Base-by-base conservation (phyloP, 1,140 invertebrate genomes). In the Archegozetes longisetosus region DNA sequence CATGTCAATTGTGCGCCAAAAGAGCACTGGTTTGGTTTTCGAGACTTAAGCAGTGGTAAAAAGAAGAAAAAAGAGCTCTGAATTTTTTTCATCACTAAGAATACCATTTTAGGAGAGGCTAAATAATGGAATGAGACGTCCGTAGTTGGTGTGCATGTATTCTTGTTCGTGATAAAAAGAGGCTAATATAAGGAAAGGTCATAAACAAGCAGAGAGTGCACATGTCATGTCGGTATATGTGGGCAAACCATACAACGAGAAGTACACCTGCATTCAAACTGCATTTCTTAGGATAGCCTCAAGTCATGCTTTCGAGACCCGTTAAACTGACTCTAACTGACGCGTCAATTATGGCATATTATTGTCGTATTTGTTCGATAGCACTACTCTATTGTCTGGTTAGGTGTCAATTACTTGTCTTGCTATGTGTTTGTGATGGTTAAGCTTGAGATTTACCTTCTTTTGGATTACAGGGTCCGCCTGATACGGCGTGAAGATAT, bases 401-500 rank as follows among this genome's bases (percentile, higher is more conserved):
- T n/a, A n/a, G n/a, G n/a, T n/a, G n/a, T n/a, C n/a, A n/a, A n/a
- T n/a, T n/a, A n/a, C n/a, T n/a, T n/a, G n/a, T n/a, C n/a, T n/a
- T n/a, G n/a, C n/a, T n/a, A n/a, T n/a, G n/a, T n/a, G n/a, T n/a
- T n/a, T n/a, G n/a, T n/a, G n/a, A n/a, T n/a, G n/a, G n/a, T n/a
- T n/a, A n/a, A n/a, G n/a, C n/a, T n/a, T n/a, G n/a, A n/a, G n/a
- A n/a, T n/a, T 49, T 63, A 60, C 60, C 60, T 62, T 64, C 55
- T 9, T 40, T 9, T 40, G 6, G 32, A 40, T 6, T 6, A 53
- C 85, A 88, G 61, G 78, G 78, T 55, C 85, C 86, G 28, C 79
- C 75, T 67, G 84, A 77, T 67, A 81, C 77, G 2, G 85, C 83
- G 64, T 87, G 84, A 55, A 89, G 80, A 60, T 85, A 81, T 62